Base-by-base conservation (phyloP, 1,140 invertebrate species). In the Rhyacophila brunnea region DNA sequence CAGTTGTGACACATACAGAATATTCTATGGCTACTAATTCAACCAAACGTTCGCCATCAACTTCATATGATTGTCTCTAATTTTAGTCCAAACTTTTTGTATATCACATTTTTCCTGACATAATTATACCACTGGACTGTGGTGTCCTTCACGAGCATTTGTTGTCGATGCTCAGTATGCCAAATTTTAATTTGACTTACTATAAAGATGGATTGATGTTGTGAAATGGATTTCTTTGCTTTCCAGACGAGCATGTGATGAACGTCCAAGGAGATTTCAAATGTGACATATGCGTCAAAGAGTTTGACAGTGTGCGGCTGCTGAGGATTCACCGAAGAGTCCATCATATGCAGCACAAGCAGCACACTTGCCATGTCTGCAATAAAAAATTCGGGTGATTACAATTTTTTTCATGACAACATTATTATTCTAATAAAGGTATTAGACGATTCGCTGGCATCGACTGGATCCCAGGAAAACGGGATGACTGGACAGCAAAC, bases 271-370 rank as follows among this genome's bases (percentile, higher is more conserved):
- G 84, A 61, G 80, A 85, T 58, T 87, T 83, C 64, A 80, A 85
- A 44, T 88, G 87, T 66, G 83, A 86, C 66, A 71, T 82, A 47
- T 88, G 86, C 66, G 81, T 83, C 62, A 70, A 83, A 60, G 83
- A 83, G 62, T 88, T 87, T 64, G 81, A 73, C 54, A 85, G 84
- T 71, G 66, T 84, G 36, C 68, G 83, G 38, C 70, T 85, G 36
- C 85, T 84, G 65, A 74, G 83, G 35, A 81, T 86, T 55, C 84
- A 87, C 65, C 83, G 81, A 65, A 74, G 83, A 42, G 80, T 84
- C 71, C 84, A 86, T 70, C 81, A 81, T 69, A 48, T 83, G 80
- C 1, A 81, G 81, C 68, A 70, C 1, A 88, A 87, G 67, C 77
- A 81, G 1, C 86, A 85, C 79, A 70, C 78, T 6, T 89, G 87